A percentile compares a stretch with the other conserved stretches of the same genome.
Conservation (phyloP, 2,797 vertebrate genomes). For the Calcarius lapponicus region DNA sequence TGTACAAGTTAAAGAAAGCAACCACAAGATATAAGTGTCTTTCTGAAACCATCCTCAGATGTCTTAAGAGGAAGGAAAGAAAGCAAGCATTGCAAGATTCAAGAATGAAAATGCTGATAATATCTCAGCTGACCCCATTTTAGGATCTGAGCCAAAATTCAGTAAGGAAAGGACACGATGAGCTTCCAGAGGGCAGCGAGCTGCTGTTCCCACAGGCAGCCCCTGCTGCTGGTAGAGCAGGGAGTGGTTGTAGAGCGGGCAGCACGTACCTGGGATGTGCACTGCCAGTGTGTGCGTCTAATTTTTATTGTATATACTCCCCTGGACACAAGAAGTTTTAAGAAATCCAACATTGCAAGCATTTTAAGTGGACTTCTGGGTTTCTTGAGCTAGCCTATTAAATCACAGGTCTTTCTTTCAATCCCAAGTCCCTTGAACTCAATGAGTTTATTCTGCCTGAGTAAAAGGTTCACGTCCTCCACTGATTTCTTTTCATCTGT, state of each 20-base stretch:
- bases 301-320: background rate
- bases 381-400: background rate
- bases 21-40: background rate
- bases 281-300: background rate
- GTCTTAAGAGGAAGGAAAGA: background rate
- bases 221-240: background rate
- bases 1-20: background rate
- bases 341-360: background rate
- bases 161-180: rapidly evolving
- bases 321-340: background rate
- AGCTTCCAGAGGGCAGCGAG: background rate
- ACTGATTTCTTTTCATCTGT: background rate
- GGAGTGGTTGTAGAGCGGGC: background rate
- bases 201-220: background rate
- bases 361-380: background rate
- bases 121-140: background rate
- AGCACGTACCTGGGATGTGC: background rate
- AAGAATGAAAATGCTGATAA: background rate
- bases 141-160: background rate
- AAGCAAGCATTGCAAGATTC: background rate
- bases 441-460: background rate
- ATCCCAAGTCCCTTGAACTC: background rate
- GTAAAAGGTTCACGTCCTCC: background rate
- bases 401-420: background rate
- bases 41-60: background rate